Base-by-base conservation (phyloP, 1,140 invertebrate species). In the Diorhabda carinulata region DNA sequence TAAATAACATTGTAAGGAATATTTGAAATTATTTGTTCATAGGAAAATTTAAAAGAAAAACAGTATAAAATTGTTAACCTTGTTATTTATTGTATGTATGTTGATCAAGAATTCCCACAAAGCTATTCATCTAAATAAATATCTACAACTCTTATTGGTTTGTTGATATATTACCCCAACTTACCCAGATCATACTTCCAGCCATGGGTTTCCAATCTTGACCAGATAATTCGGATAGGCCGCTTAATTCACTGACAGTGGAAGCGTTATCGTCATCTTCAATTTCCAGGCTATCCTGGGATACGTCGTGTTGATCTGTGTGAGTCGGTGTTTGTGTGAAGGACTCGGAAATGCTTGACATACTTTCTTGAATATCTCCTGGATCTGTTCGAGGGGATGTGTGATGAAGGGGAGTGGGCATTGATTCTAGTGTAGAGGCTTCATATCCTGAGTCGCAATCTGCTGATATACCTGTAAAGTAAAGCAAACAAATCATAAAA, bases 181-280 rank as follows among this genome's bases (percentile, higher is more conserved):
- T 67, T 78, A 77, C 66, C 74, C 72, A 79, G 64, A 74, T 70
- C 70, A 79, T 79, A 74, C 72, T 81, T 81, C 85, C 85, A 71
- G 83, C 80, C 66, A 83, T 83, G 7, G 82, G 84, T 79, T 86
- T 90, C 89, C 85, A 89, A 72, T 86, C 84, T 61, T 85, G 84
- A 25, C 87, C 88, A 73, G 88, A 90, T 4, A 91, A 78, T 61
- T 89, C 87, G 2, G 88, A 88, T 3, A 90, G 74, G 3, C 87
- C 87, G 74, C 87, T 87, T 64, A 89, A 78, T 70, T 88, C 87
- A n/a, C 90, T 92, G 45, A 87, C 85, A 2, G 88, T 88, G 3
- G 87, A 87, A 3, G 86, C 86, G 68, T 88, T 86, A 64, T 88
- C 85, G 76, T 88, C 86, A 45, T 73, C 72, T 7, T 73, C 65